A percentile compares a stretch with the other conserved stretches of the same genome.
phyloP scores from a whole-genome alignment of 2,797 vertebrate genomes.

The Thalassophryne amazonica region DNA sequence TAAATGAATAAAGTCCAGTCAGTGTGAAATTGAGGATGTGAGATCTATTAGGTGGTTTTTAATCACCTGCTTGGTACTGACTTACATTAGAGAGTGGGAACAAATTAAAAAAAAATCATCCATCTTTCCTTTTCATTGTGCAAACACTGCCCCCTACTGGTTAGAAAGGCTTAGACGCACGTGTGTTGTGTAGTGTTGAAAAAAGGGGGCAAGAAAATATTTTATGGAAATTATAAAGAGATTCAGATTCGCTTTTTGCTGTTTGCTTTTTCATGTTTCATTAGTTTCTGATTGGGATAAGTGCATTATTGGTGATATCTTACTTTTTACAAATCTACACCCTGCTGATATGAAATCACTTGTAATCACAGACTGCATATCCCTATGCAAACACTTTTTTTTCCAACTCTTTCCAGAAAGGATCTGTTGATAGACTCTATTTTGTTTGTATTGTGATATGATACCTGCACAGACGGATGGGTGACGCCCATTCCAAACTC shows the following conservation, averaged over 20 bases:
- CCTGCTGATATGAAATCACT: too few species aligned
- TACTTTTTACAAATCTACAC: too few species aligned
- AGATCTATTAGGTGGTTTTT: conserved; percentile 9
- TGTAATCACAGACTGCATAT: too few species aligned
- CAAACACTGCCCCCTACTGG: conserved; percentile 58
- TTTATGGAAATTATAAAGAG: background rate
- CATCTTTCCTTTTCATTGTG: background rate
- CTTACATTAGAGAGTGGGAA: conserved; percentile 34
- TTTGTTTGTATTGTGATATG: conserved; percentile 13
- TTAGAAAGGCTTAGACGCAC: conserved; percentile 15
- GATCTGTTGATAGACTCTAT: conserved; percentile 18
- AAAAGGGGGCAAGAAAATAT: background rate
- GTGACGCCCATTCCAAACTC: conserved; percentile 28
- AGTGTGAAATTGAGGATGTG: background rate
- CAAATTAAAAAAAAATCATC: conserved; percentile 13
- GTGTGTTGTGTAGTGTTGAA: background rate
- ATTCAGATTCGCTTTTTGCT: background rate
- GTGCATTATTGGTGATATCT: too few species aligned
- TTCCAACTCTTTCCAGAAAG: conserved; percentile 60
- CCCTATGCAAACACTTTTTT: too few species aligned
- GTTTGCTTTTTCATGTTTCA: background rate
- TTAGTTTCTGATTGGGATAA: too few species aligned
- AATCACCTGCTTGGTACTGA: conserved; percentile 6
- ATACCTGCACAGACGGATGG: conserved; percentile 6
- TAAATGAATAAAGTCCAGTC: background rate